Conservation (phyloP, 2,888 invertebrate genomes). For the Pyrocoelia pectoralis region DNA sequence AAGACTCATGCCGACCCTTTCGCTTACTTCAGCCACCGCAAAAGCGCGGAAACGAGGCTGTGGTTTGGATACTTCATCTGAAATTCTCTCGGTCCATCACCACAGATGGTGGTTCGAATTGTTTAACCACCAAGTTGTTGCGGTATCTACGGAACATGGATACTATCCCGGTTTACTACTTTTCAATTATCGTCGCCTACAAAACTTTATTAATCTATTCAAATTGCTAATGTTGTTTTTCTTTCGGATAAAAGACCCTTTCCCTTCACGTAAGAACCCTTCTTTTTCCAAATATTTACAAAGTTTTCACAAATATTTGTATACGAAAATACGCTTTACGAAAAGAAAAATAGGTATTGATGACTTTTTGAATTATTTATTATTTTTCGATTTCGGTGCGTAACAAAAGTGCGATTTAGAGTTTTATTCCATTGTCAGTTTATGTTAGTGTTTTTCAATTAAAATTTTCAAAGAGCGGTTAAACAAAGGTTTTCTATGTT, state of each 20-base stretch:
- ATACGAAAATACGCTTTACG: not conserved
- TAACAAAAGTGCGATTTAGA: not conserved
- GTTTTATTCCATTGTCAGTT: not conserved
- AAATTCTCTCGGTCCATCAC: constrained; percentile 36
- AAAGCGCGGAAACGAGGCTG: constrained; percentile 35
- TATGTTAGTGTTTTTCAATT: not conserved
- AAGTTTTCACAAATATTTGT: not conserved
- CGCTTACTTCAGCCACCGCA: constrained; percentile 39
- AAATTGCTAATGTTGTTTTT: constrained; percentile 18
- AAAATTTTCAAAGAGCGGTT: not conserved
- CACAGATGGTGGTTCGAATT: constrained; percentile 38
- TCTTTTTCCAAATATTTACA: not conserved
- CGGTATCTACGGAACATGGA: constrained; percentile 21
- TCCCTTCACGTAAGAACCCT: not conserved
- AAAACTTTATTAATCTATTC: constrained; percentile 17
- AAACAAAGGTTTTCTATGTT: no score
- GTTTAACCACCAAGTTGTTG: constrained; percentile 37
- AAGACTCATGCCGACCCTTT: constrained; percentile 36
- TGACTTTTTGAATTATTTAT: not conserved
- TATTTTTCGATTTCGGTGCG: not conserved
- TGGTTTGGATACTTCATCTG: constrained; percentile 39
- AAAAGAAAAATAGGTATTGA: constrained; percentile 1
- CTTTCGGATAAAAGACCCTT: constrained; percentile 13
- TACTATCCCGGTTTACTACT: constrained; percentile 28
- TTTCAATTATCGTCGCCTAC: constrained; percentile 22